Conservation (phyloP, 2,888 invertebrate genomes). For the Fissipunctia ypsillon region DNA sequence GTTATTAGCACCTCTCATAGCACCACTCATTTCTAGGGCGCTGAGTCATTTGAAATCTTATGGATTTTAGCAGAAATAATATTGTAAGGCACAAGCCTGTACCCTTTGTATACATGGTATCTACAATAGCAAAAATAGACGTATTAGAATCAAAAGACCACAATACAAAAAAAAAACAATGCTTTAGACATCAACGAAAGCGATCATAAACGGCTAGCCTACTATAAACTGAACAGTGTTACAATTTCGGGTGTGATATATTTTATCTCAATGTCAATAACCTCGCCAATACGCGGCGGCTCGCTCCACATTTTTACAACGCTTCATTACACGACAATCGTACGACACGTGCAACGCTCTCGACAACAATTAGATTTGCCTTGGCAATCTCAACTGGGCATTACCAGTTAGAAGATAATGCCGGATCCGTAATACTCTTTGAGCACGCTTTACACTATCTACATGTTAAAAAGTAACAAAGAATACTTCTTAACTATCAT, state of each 20-base stretch:
- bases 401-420: conserved; percentile 46
- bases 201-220: conserved; percentile 20
- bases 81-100: not conserved
- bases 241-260: conserved; percentile 65
- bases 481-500: not conserved
- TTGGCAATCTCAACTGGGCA: conserved; percentile 58
- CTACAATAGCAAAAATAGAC: not conserved
- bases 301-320: conserved; percentile 75
- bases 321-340: conserved; percentile 70
- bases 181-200: conserved; percentile 12
- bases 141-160: not conserved
- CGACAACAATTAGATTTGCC: conserved; percentile 61
- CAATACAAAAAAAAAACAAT: conserved; percentile 8
- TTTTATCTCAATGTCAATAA: conserved; percentile 82
- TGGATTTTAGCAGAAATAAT: conserved; percentile 10
- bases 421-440: conserved; percentile 24
- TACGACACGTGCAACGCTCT: conserved; percentile 70
- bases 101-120: not conserved
- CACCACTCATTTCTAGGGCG: conserved; percentile 18
- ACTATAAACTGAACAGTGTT: conserved; percentile 56
- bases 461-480: conserved; percentile 11
- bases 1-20: conserved; percentile 25
- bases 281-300: conserved; percentile 74
- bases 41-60: conserved; percentile 23
- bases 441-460: conserved; percentile 2